Conservation (phyloP, 2,113 vertebrate species). For the Eonycteris spelaea region DNA sequence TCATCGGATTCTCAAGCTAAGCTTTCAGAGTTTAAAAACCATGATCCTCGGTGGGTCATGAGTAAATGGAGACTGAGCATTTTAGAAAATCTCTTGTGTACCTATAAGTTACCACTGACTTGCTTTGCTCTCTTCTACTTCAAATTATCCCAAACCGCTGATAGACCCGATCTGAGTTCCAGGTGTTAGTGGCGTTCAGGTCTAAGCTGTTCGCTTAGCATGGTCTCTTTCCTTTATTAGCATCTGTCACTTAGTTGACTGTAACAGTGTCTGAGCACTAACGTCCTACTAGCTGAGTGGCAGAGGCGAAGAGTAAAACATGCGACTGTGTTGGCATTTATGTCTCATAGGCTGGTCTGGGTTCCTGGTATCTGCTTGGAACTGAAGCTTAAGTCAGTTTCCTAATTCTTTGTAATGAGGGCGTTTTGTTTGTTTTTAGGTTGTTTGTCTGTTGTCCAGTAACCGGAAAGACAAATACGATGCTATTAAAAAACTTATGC, state of each 20-base stretch:
- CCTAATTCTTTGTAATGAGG: background rate
- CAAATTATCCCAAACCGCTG: background rate
- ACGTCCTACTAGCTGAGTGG: accelerated
- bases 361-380: background rate
- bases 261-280: no score
- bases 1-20: background rate
- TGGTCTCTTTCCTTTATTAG: no score
- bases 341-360: no score
- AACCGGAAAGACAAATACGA: conserved; percentile 95
- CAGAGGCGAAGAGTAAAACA: background rate
- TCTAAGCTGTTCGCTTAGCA: no score
- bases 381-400: accelerated
- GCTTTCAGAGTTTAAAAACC: background rate
- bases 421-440: conserved; percentile 79
- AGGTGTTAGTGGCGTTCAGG: no score
- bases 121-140: no score
- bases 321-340: no score
- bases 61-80: background rate
- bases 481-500: conserved; percentile 93
- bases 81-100: no score
- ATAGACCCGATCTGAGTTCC: no score
- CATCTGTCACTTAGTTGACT: background rate
- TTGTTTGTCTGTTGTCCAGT: conserved; percentile 90
- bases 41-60: accelerated
- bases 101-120: background rate